Conservation (phyloP, 2,113 vertebrate species). For the Callochromis pleurospilus region DNA sequence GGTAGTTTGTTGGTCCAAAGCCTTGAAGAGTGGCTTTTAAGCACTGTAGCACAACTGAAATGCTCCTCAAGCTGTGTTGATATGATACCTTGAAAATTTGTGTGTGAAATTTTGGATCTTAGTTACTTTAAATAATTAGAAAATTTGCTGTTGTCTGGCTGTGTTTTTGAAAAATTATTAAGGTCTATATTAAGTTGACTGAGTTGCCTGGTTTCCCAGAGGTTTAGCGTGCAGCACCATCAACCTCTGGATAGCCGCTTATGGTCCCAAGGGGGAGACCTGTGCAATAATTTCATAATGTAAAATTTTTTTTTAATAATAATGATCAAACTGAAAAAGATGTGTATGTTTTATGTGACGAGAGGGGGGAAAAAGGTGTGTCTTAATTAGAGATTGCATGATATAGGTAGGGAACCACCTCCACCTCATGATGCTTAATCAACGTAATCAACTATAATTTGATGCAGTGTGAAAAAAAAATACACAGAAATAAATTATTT, state of each 20-base stretch:
- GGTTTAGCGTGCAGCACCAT: background rate
- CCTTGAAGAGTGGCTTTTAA: background rate
- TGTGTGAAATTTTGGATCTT: background rate
- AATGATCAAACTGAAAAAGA: background rate
- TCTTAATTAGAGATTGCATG: background rate
- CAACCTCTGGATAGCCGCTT: background rate
- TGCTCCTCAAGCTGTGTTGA: background rate
- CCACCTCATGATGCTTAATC: rapidly evolving
- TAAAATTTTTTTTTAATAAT: background rate
- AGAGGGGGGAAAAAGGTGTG: background rate
- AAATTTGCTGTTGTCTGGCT: background rate
- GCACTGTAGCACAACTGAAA: background rate
- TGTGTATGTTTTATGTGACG: background rate
- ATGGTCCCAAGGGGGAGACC: background rate
- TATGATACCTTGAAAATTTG: background rate
- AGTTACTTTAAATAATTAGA: background rate
- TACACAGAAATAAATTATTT: too few relatives aligned
- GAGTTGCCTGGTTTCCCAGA: background rate
- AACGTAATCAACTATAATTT: too few relatives aligned
- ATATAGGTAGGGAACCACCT: too few relatives aligned
- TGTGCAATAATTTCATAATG: background rate
- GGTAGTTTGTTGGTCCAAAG: background rate
- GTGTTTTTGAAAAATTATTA: background rate
- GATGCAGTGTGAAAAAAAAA: too few relatives aligned
- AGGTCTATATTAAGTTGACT: background rate